Evolutionary conservation across 2,797 vertebrate species (phyloP).

Genomic region (Sebastes paucispinis): DNA sequence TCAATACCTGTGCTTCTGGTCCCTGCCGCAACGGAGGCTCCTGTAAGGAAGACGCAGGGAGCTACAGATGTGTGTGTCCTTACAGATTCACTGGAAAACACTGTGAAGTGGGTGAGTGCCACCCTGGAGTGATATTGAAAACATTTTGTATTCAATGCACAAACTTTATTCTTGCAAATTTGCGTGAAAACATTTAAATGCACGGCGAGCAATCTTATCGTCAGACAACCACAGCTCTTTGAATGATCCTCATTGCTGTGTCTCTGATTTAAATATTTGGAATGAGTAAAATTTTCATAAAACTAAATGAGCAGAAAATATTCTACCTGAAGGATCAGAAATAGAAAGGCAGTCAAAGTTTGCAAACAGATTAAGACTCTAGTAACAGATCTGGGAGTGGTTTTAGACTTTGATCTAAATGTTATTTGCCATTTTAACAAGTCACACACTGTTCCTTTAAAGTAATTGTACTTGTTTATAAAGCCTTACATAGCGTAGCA

Average conservation of each 20-base stretch:
- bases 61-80: conserved; percentile 92
- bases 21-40: conserved; percentile 96
- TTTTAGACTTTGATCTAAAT: neutral
- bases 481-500: neutral
- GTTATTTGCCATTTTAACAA: neutral
- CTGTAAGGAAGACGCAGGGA: conserved; percentile 88
- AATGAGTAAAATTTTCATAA: neutral
- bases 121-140: neutral
- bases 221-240: neutral
- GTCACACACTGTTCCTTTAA: no score
- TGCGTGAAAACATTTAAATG: neutral
- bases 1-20: conserved; percentile 89
- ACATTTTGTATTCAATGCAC: neutral
- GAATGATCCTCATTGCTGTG: neutral
- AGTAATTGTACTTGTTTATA: neutral
- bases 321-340: neutral
- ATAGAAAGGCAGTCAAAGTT: neutral
- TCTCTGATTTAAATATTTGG: neutral
- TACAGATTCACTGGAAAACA: conserved; percentile 95
- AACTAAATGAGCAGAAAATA: neutral
- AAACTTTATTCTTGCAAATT: neutral
- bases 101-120: conserved; percentile 93
- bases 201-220: neutral
- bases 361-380: neutral
- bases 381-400: neutral